Evolutionary conservation across 2,797 vertebrate species (phyloP), one percentile per base, ranked within the genome.

Genomic region (Halcyon badia): DNA sequence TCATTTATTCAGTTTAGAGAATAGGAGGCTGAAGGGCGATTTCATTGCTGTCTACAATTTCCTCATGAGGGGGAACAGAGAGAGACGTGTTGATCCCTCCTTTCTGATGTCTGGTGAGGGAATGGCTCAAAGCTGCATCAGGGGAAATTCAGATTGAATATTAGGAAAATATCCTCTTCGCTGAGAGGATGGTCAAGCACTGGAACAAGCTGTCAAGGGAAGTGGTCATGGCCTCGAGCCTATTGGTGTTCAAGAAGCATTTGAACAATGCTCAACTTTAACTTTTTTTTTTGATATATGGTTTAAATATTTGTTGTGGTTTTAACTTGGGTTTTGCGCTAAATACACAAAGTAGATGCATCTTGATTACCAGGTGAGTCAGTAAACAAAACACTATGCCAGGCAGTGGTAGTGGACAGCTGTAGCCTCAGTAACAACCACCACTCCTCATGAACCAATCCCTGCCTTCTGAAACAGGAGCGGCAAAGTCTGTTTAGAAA

Each of bases 61-160:
- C 25, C 13, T 65, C 28, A 28, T n/a, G 25, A 65, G 1, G 5
- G 9, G 5, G 5, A 78, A 12, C 1, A 1, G 51, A 54, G 21
- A 87, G 2, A 20, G 7, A 62, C 3, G 8, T 18, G n/a, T 9
- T 26, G 12, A 44, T 16, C 28, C 80, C 48, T 49, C 64, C 20
- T 69, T 75, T 68, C n/a, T 76, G 28, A 9, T 48, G 8, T 35
- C 37, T 2, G 1, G 7, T 41, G 35, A 61, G 9, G 16, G 16
- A 71, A 84, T 11, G 8, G 9, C 30, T 82, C 65, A 72, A 85
- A 79, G 17, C 6, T 57, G 5, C 5, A 4, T 18, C 33, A 51
- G 5, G 2, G 5, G 14, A 93, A 58, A 52, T 70, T 84, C 56
- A 70, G 8, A 64, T 1, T 35, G 17, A 9, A 17, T 48, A 56